These are phyloP conservation scores for Ectemnius lituratus DNA, from an alignment of 2,888 invertebrate genomes.

Conservation along the genomic window DNA sequence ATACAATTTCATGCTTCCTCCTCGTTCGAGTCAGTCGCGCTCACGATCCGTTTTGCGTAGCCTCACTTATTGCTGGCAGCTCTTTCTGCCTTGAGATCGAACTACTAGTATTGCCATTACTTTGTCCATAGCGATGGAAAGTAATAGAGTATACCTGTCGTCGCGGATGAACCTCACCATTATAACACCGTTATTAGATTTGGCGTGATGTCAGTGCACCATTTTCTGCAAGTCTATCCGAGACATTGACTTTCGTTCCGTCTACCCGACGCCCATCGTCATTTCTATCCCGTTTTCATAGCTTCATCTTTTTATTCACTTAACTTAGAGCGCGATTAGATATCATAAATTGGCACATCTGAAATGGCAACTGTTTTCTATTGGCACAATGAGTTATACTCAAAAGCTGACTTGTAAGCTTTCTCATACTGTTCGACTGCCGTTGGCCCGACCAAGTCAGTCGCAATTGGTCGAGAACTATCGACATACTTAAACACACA, in stretches of 20 bases:
- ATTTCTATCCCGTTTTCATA: no score
- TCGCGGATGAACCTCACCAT: no score
- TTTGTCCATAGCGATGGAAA: conserved; percentile 17
- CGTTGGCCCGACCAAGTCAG: no score
- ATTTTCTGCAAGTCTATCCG: no score
- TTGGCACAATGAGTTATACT: conserved; percentile 72
- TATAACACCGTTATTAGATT: no score
- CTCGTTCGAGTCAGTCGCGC: background rate
- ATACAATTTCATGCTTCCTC: conserved; percentile 66
- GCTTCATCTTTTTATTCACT: no score
- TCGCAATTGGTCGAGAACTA: background rate
- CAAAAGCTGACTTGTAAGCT: conserved; percentile 22
- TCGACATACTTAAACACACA: background rate
- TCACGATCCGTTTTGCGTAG: no score
- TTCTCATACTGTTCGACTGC: background rate
- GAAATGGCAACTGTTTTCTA: conserved; percentile 73
- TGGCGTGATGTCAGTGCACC: no score
- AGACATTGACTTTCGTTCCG: no score
- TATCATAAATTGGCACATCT: conserved; percentile 74
- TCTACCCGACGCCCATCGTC: no score
- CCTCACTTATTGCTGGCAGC: no score
- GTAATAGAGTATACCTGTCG: background rate
- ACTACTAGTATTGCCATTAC: conserved; percentile 16
- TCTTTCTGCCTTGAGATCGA: conserved; percentile 3
- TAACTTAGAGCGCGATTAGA: conserved; percentile 4